Base-by-base conservation (phyloP, 2,888 invertebrate genomes). In the Ennomos fuscantarius region DNA sequence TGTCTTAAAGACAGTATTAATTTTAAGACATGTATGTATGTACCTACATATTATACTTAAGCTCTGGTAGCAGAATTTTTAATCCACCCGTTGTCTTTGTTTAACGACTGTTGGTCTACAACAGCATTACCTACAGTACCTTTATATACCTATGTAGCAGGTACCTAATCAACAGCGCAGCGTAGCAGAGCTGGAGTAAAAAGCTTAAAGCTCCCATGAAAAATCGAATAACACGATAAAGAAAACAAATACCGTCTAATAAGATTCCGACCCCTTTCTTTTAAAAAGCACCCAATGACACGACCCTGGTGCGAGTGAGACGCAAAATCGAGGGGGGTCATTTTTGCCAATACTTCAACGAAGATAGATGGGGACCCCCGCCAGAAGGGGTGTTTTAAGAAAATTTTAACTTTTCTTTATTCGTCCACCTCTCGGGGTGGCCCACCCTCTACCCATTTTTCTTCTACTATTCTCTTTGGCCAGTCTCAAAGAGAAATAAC, bases 381-480 rank as follows among this genome's bases (percentile, higher is more conserved):
- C 53, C 49, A 62, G 50, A 45, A 59, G 75, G 82, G 86, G 84
- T 74, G 82, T 82, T 87, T 84, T 81, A 86, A 88, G 89, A 89
- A 89, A 91, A 91, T 92, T 92, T 91, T 89, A 91, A 92, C 87
- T 92, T 92, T 91, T 91, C 91, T 91, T 92, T 92, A 91, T 91
- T 88, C 89, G 82, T 37, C 58, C 53, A 58, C 58, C 58, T 59
- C 52, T 78, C 73, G 80, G 74, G 75, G 60, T 68, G 77, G 67
- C 58, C 55, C 24, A 6, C 56, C 50, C 64, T 63, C 53, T 24
- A 40, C 52, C 74, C 79, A 79, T 78, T 79, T 92, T 92, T 92
- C 90, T 90, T 86, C 77, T 79, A 81, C 78, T 67, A 88, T 89
- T 90, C 90, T 90, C 89, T 89, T 86, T 86, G 86, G 84, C 83